These are phyloP conservation scores for Muricea muricata DNA, from an alignment of 92 coral and sea anemone species.

Conservation along the genomic window DNA sequence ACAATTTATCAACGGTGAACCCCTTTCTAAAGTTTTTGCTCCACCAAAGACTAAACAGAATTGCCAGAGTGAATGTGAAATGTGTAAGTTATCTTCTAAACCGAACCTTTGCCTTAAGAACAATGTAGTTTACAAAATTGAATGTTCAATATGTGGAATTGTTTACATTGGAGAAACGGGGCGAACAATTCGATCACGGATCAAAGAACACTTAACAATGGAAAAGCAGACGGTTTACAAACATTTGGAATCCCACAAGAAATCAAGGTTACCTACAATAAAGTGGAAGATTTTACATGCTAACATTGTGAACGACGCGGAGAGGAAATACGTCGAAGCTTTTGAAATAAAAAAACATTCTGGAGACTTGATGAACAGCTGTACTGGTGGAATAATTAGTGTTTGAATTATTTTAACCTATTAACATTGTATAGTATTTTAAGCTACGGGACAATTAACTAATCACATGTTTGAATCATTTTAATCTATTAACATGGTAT, in stretches of 20 bases:
- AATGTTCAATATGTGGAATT: slow-evolving; percentile 17
- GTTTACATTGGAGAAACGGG: slow-evolving; percentile 55
- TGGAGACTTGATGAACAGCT: background rate
- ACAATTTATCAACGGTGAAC: slow-evolving; percentile 20
- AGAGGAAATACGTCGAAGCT: background rate
- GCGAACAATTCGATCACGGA: slow-evolving; percentile 42
- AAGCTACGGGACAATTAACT: too few species aligned
- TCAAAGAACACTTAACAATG: slow-evolving; percentile 45
- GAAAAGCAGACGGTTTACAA: slow-evolving; percentile 42
- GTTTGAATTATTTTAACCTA: background rate
- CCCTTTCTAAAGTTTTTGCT: slow-evolving; percentile 42
- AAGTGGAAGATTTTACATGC: background rate
- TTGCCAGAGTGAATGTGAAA: slow-evolving; percentile 40
- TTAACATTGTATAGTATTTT: background rate
- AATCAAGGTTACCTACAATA: background rate
- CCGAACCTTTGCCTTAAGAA: slow-evolving; percentile 43
- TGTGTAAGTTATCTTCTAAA: slow-evolving; percentile 18
- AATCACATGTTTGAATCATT: too few species aligned
- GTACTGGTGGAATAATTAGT: background rate
- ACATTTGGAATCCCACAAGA: slow-evolving; percentile 33
- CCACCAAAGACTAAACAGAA: slow-evolving; percentile 47
- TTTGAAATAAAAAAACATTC: background rate
- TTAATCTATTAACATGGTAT: too few species aligned
- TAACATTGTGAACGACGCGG: background rate
- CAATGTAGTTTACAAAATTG: slow-evolving; percentile 49